Percentiles rank a stretch among this genome's conserved stretches.
phyloP scores from a whole-genome alignment of 1,140 invertebrate species.

The Glossosoma conforme region DNA sequence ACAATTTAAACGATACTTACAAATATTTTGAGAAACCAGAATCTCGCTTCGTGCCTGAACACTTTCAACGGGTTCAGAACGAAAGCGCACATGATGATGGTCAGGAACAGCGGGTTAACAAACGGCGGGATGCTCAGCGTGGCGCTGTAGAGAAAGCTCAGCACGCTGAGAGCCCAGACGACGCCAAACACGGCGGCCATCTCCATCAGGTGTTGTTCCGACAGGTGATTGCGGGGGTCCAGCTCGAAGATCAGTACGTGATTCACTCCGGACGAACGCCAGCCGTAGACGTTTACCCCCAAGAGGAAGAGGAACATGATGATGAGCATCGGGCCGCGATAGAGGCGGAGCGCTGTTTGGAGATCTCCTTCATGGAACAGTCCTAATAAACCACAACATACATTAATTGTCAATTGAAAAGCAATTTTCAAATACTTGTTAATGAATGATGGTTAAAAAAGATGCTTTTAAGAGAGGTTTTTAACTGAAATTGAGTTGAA shows the following conservation, averaged over 20 bases:
- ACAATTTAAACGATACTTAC: conserved; percentile 48
- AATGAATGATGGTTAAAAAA: no score
- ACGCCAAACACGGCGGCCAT: conserved; percentile 92
- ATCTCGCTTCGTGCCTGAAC: conserved; percentile 86
- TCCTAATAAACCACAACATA: conserved; percentile 47
- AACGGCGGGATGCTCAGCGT: conserved; percentile 87
- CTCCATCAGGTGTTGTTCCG: conserved; percentile 96
- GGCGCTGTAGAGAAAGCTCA: conserved; percentile 75
- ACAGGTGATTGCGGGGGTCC: conserved; percentile 93
- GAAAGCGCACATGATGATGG: conserved; percentile 82
- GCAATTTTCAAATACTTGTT: no score
- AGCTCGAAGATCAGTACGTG: conserved; percentile 99
- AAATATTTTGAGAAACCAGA: conserved; percentile 74
- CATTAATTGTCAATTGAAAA: no score
- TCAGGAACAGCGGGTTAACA: conserved; percentile 81
- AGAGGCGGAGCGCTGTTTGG: conserved; percentile 77
- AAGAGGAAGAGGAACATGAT: conserved; percentile 94
- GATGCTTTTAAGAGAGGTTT: no score
- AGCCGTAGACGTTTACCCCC: conserved; percentile 97
- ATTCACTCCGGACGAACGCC: conserved; percentile 97
- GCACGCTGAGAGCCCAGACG: conserved; percentile 83
- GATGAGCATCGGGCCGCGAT: conserved; percentile 87
- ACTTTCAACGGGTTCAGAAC: conserved; percentile 90
- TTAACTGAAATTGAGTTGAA: no score
- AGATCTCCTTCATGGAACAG: conserved; percentile 74